phyloP scores from a whole-genome alignment of 1,140 invertebrate species.

The Drosophila mauritiana region DNA sequence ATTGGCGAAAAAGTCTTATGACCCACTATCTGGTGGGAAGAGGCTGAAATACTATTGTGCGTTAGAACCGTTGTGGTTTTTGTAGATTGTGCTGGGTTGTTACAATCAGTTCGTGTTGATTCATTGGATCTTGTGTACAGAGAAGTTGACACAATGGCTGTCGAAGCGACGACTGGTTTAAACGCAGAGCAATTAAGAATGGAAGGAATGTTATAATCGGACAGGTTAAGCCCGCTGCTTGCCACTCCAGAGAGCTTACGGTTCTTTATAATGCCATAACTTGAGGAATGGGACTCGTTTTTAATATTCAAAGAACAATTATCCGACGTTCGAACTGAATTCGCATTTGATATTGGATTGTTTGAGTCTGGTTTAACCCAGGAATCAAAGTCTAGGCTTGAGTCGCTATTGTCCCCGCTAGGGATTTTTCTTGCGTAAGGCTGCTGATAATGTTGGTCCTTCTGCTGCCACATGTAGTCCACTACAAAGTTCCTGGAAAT shows the following conservation, averaged over 20 bases:
- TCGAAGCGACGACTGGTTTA: constrained; percentile 86
- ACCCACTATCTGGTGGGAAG: constrained; percentile 18
- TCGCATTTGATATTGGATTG: constrained; percentile 11
- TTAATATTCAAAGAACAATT: constrained; percentile 36
- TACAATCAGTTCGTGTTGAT: constrained; percentile 48
- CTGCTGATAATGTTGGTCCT: constrained; percentile 83
- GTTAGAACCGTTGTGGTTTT: constrained; percentile 84
- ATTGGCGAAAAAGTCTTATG: constrained; percentile 31
- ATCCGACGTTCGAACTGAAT: constrained; percentile 5
- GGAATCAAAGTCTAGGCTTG: constrained; percentile 85
- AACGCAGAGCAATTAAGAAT: constrained; percentile 86
- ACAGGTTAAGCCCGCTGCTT: constrained; percentile 15
- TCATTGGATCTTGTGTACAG: constrained; percentile 62
- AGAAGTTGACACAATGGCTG: constrained; percentile 62
- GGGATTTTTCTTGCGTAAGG: constrained; percentile 45
- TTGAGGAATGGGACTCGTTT: constrained; percentile 33
- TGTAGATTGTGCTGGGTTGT: constrained; percentile 78
- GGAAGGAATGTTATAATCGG: constrained; percentile 61
- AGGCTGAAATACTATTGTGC: constrained; percentile 46
- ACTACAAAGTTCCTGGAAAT: constrained; percentile 87
- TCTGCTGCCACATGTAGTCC: constrained; percentile 88
- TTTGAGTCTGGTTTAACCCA: constrained; percentile 85
- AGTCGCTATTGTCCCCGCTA: neutral
- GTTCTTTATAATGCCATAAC: constrained; percentile 17
- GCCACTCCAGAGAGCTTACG: constrained; percentile 16